Evolutionary conservation across 1,140 invertebrate species (phyloP).

Genomic region (Diachasmimorpha longicaudata): DNA sequence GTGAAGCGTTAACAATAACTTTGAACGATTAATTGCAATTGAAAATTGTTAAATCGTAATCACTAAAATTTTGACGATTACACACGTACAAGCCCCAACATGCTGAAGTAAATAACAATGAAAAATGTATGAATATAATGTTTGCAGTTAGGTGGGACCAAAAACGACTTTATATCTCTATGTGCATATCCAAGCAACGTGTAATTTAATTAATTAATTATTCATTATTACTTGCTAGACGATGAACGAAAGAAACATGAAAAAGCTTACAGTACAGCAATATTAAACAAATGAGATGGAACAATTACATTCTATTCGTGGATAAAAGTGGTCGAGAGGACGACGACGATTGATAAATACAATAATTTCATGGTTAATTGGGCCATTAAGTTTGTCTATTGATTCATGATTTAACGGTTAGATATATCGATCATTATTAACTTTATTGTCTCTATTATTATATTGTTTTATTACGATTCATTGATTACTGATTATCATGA

Average conservation of each 20-base stretch:
- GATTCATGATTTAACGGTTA: constrained; percentile 56
- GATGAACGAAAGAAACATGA: constrained; percentile 36
- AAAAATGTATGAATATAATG: constrained; percentile 61
- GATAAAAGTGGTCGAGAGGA: constrained; percentile 42
- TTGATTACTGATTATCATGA: constrained; percentile 50
- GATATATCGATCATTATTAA: constrained; percentile 56
- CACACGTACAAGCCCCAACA: constrained; percentile 38
- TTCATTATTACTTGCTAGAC: constrained; percentile 57
- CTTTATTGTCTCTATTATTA: constrained; percentile 57
- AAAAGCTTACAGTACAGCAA: constrained; percentile 31
- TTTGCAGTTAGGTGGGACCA: constrained; percentile 65
- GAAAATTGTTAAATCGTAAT: background rate
- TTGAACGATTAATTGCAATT: too few species aligned
- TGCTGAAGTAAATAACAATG: constrained; percentile 34
- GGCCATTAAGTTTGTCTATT: constrained; percentile 62
- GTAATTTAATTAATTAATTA: constrained; percentile 60
- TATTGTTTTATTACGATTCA: constrained; percentile 47
- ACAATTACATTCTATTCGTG: constrained; percentile 34
- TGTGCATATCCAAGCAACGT: constrained; percentile 62
- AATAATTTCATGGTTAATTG: constrained; percentile 50
- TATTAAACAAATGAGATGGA: constrained; percentile 29
- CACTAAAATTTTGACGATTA: constrained; percentile 19
- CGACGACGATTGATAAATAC: constrained; percentile 52
- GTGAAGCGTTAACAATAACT: too few species aligned
- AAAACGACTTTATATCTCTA: constrained; percentile 65